Evolutionary conservation across 2,797 vertebrate species (phyloP).

Genomic region (Rhabdomys pumilio): DNA sequence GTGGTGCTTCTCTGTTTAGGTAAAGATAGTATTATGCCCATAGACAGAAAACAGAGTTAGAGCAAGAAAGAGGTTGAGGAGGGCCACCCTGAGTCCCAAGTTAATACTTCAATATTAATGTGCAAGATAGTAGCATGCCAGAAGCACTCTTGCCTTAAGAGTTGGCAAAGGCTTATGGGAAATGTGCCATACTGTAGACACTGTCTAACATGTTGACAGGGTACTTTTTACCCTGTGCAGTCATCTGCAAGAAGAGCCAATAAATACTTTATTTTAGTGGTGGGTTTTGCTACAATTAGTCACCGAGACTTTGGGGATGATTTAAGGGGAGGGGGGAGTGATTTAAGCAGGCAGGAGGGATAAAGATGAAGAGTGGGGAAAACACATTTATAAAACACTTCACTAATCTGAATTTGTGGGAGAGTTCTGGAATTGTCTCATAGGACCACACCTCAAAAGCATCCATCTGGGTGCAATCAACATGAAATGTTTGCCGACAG

Average conservation of each 20-base stretch:
- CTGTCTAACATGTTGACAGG: neutral
- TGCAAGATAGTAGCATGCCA: rapidly evolving
- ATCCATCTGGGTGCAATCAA: constrained; percentile 71
- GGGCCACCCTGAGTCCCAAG: neutral
- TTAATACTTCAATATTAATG: neutral
- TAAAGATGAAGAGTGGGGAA: neutral
- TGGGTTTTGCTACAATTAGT: constrained; percentile 42
- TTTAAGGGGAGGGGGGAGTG: neutral
- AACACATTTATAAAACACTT: constrained; percentile 57
- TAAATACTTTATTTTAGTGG: neutral
- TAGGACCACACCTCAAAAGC: constrained; percentile 68
- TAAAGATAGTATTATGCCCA: neutral
- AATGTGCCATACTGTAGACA: neutral
- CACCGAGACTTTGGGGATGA: constrained; percentile 2
- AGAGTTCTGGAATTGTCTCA: constrained; percentile 69
- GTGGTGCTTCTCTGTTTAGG: constrained; percentile 20
- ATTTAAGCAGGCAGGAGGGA: neutral
- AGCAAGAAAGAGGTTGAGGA: neutral
- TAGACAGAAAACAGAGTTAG: neutral
- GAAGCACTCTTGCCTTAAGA: neutral
- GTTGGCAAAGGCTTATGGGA: neutral
- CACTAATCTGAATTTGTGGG: constrained; percentile 47
- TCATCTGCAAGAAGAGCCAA: neutral
- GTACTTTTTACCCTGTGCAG: neutral
- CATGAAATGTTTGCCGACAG: constrained; percentile 65